These are phyloP conservation scores for Junco hyemalis DNA, from an alignment of 2,113 vertebrate genomes.

Conservation along the genomic window DNA sequence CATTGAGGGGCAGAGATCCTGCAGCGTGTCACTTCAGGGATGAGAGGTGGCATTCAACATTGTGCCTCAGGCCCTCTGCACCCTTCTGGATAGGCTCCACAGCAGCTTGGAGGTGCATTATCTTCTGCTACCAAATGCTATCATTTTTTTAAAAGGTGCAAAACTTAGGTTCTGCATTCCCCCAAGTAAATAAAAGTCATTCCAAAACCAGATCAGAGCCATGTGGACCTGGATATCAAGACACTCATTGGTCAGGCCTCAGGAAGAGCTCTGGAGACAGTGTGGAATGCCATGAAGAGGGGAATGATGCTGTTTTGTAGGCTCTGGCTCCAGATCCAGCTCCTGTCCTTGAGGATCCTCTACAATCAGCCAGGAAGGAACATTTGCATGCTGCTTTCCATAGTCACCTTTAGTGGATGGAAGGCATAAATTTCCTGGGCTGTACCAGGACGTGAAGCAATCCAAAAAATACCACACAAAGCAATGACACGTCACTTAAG, in stretches of 20 bases:
- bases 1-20: neutral
- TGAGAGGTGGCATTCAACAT: neutral
- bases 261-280: neutral
- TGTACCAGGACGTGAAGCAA: neutral
- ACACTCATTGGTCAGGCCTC: neutral
- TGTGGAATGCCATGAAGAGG: neutral
- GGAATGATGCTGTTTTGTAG: neutral
- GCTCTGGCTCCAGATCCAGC: neutral
- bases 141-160: neutral
- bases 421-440: neutral
- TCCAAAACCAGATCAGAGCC: neutral
- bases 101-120: neutral
- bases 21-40: neutral
- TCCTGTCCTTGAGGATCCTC: neutral
- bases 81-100: neutral
- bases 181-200: neutral
- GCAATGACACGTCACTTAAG: neutral
- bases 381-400: neutral
- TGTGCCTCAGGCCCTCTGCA: neutral
- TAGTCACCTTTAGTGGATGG: neutral
- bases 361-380: neutral
- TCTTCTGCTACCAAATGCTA: neutral
- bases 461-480: neutral
- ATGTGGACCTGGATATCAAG: neutral
- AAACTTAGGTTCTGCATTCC: neutral